Evolutionary conservation across 2,113 vertebrate genomes (phyloP).

Genomic region (Periophthalmodon schlosseri): DNA sequence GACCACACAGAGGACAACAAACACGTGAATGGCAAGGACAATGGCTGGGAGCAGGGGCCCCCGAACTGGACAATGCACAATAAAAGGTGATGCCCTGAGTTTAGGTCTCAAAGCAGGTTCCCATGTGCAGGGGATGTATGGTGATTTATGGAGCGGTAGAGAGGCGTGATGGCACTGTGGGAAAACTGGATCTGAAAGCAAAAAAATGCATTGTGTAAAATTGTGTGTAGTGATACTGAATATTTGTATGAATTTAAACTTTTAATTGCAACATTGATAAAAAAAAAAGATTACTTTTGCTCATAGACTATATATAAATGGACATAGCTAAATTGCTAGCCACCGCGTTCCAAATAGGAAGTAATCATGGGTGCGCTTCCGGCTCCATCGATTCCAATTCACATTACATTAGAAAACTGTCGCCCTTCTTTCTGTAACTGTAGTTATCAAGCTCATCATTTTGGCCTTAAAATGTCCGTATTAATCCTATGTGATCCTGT

Average conservation of each 20-base stretch:
- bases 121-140: neutral
- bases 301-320: no score
- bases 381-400: no score
- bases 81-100: constrained; percentile 18
- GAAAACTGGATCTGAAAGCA: neutral
- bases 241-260: neutral
- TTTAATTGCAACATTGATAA: neutral
- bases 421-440: no score
- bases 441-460: no score
- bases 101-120: constrained; percentile 9
- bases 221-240: neutral
- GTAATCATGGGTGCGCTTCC: no score
- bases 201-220: constrained; percentile 1
- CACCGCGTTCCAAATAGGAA: no score
- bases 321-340: no score
- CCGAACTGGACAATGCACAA: constrained; percentile 4
- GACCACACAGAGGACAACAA: constrained; percentile 58
- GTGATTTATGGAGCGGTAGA: neutral
- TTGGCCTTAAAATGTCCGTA: no score
- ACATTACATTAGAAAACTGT: no score
- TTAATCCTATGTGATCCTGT: no score
- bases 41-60: constrained; percentile 22
- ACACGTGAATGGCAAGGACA: constrained; percentile 51
- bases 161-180: neutral
- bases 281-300: neutral